Evolutionary conservation across 2,797 vertebrate genomes (phyloP).

Genomic region (Carduelis carduelis): DNA sequence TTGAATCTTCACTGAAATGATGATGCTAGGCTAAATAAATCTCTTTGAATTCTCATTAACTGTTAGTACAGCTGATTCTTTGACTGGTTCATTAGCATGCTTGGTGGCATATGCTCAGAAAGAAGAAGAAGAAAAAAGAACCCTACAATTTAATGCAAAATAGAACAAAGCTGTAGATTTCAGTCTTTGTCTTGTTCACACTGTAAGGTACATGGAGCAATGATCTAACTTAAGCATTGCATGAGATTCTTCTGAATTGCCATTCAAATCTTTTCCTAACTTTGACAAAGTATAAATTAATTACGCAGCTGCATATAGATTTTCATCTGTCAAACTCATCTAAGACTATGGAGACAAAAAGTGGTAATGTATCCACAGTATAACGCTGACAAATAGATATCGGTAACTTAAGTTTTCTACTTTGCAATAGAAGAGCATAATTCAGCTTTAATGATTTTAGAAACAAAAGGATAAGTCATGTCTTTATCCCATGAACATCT

Average conservation of each 20-base stretch:
- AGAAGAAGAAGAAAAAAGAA: constrained; percentile 37
- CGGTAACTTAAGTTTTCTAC: not conserved
- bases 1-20: constrained; percentile 37
- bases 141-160: constrained; percentile 68
- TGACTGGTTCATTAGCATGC: constrained; percentile 68
- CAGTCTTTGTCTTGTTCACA: constrained; percentile 52
- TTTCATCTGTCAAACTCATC: not conserved
- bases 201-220: not conserved
- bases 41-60: constrained; percentile 66
- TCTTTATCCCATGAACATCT: not conserved
- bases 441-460: not conserved
- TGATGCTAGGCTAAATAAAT: constrained; percentile 59
- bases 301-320: constrained; percentile 1
- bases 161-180: constrained; percentile 64
- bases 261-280: constrained; percentile 29
- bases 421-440: not conserved
- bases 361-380: not conserved
- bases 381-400: not conserved
- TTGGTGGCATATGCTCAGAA: constrained; percentile 65
- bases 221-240: constrained; percentile 12
- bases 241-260: constrained; percentile 40
- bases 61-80: constrained; percentile 71
- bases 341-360: not conserved
- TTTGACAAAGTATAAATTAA: constrained; percentile 31
- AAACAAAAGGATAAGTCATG: not conserved